phyloP scores from a whole-genome alignment of 2,797 vertebrate species.

The Brachymystax lenok region DNA sequence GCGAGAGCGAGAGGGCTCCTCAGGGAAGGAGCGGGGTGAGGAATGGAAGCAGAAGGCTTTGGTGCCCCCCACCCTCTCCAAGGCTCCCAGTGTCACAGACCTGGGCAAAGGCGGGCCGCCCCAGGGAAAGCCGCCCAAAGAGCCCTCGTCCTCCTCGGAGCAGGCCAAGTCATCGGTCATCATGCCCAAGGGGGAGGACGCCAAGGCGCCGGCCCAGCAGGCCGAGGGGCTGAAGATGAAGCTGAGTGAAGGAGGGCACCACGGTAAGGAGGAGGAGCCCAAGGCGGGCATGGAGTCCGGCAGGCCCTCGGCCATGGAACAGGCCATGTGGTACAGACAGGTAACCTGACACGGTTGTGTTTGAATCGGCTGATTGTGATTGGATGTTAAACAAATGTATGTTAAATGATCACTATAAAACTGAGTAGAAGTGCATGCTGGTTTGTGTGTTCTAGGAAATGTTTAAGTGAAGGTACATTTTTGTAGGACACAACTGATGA shows the following conservation, averaged over 20 bases:
- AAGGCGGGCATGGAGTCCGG: slow-evolving; percentile 80
- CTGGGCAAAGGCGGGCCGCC: slow-evolving; percentile 81
- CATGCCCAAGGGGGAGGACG: slow-evolving; percentile 90
- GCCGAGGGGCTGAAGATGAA: slow-evolving; percentile 91
- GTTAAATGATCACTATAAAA: slow-evolving; percentile 34
- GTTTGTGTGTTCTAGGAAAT: slow-evolving; percentile 69
- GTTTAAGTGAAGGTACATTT: neutral
- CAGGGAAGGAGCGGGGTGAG: slow-evolving; percentile 83
- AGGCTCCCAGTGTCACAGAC: slow-evolving; percentile 88
- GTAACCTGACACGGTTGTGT: slow-evolving; percentile 64
- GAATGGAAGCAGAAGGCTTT: slow-evolving; percentile 93
- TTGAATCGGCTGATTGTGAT: neutral
- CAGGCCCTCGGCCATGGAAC: slow-evolving; percentile 83
- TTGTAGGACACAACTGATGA: neutral
- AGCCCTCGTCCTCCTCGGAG: slow-evolving; percentile 77
- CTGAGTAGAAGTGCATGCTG: neutral
- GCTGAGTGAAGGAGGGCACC: slow-evolving; percentile 84
- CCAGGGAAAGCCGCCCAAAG: slow-evolving; percentile 80
- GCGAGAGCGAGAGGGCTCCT: slow-evolving; percentile 74
- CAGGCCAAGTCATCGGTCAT: slow-evolving; percentile 87
- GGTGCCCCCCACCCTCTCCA: slow-evolving; percentile 85
- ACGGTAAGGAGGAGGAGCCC: slow-evolving; percentile 88
- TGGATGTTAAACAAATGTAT: neutral
- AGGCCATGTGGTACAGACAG: slow-evolving; percentile 96
- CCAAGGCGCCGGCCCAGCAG: slow-evolving; percentile 75